Evolutionary conservation across 1,140 invertebrate genomes (phyloP).

Genomic region (Penaeus indicus): DNA sequence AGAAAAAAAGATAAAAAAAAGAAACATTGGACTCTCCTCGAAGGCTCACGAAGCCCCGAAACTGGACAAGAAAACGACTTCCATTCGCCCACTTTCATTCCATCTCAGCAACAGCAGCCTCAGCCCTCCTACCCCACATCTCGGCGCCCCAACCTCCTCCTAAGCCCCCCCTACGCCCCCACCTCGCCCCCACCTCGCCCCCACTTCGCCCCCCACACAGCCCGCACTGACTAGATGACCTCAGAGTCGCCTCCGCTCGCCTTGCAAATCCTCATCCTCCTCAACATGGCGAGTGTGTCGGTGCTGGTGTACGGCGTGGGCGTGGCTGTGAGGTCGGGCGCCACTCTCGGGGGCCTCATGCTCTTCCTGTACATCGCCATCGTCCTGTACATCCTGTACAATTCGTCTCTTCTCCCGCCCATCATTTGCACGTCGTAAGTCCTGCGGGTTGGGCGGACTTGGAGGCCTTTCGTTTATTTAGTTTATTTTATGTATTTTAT

Average conservation of each 20-base stretch:
- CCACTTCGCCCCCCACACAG: neutral
- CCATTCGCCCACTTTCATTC: no score
- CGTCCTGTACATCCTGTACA: conserved; percentile 55
- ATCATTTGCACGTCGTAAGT: conserved; percentile 50
- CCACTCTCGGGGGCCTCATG: conserved; percentile 55
- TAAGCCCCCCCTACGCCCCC: neutral
- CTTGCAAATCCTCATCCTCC: conserved; percentile 26
- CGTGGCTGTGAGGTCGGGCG: conserved; percentile 27
- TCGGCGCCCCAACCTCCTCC: neutral
- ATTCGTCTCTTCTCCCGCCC: conserved; percentile 53
- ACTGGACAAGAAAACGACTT: no score
- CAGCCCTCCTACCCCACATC: no score
- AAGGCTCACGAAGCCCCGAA: no score
- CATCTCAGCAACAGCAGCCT: no score
- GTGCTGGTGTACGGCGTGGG: conserved; percentile 56
- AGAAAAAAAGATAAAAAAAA: no score
- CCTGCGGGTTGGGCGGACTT: neutral
- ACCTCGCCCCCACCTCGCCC: neutral
- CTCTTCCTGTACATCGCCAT: conserved; percentile 52
- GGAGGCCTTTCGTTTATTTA: neutral
- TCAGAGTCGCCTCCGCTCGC: neutral
- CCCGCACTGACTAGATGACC: neutral
- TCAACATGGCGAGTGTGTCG: conserved; percentile 57
- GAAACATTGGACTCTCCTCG: no score
- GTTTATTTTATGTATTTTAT: no score